Base-by-base conservation (phyloP, 1,140 invertebrate species). In the Drosophila lacertosa region DNA sequence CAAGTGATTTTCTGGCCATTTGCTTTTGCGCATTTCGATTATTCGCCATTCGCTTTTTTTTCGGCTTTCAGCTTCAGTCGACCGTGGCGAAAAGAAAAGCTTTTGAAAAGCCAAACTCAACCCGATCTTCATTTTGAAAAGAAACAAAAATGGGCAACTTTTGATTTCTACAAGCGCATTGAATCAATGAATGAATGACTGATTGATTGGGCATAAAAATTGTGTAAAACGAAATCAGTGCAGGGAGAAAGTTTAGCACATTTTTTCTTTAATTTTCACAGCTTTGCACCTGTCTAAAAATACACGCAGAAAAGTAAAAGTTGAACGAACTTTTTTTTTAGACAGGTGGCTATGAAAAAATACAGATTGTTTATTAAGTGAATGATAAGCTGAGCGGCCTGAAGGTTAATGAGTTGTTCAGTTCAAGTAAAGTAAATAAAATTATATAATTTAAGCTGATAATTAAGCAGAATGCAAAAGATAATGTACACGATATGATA, bases 61-160 rank as follows among this genome's bases (percentile, higher is more conserved):
- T 60, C 32, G 47, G 39, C 33, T 67, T 72, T 66, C 63, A 50
- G 37, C 60, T 48, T 67, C 69, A 60, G 22, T 68, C 63, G 55
- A 60, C 48, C 64, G 69, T 60, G 33, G n/a, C 63, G 42, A 60
- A 70, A 70, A 70, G 62, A 65, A 70, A 70, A 70, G 63, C 68
- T 58, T 62, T 68, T 54, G 1, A 20, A 53, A 18, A 53, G 10
- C 3, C 48, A 58, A 50, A 39, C 16, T 24, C 15, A 24, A 39
- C 24, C 11, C 24, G 35, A 13, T 40, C 42, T 69, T 68, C 39
- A 33, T 22, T 22, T 44, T 24, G 4, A 33, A 53, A 35, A n/a
- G 16, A 45, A 24, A 22, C 42, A 16, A 37, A 54, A 44, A n/a
- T n/a, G n/a, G 32, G 48, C 48, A 53, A 72, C 69, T 72, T 54